A percentile compares a stretch with the other conserved stretches of the same genome.
These are phyloP conservation scores for Osmerus eperlanus DNA, from an alignment of 2,113 vertebrate species.

Conservation along the genomic window DNA sequence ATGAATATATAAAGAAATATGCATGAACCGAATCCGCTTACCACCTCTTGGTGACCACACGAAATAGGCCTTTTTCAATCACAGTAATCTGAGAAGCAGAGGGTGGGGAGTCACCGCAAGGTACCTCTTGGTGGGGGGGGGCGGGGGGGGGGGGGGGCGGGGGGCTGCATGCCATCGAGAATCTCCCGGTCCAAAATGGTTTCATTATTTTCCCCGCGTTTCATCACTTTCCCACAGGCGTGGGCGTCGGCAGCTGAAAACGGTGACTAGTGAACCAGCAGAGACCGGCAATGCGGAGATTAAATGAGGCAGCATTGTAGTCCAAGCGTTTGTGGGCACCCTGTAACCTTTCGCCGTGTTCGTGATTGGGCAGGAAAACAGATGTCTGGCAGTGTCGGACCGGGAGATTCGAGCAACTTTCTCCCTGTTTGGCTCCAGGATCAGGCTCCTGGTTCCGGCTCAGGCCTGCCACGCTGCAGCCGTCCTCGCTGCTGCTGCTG, in stretches of 20 bases:
- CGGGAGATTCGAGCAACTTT: constrained; percentile 34
- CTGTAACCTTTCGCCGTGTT: constrained; percentile 23
- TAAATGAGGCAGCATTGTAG: constrained; percentile 23
- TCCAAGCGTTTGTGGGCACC: not conserved
- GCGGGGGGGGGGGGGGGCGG: no score
- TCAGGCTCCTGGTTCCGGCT: no score
- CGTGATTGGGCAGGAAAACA: not conserved
- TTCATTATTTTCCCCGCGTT: constrained; percentile 12
- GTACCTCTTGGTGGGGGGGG: not conserved
- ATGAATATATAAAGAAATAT: constrained; percentile 64
- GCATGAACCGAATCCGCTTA: constrained; percentile 61
- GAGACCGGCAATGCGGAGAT: constrained; percentile 4
- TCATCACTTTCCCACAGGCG: constrained; percentile 10
- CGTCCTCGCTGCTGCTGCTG: not conserved
- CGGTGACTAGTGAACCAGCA: constrained; percentile 4
- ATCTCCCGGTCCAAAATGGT: constrained; percentile 2
- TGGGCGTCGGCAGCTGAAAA: not conserved
- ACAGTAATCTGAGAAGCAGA: constrained; percentile 34
- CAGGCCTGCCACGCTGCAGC: not conserved
- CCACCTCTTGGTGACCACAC: constrained; percentile 35
- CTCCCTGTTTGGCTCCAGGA: no score
- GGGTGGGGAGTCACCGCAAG: not conserved
- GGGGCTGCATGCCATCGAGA: not conserved
- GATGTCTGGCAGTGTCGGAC: not conserved
- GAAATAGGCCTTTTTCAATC: constrained; percentile 40